Percentiles rank a stretch among this genome's conserved stretches.
Evolutionary conservation across 2,113 vertebrate species (phyloP).

Genomic region (Hyperoodon ampullatus): DNA sequence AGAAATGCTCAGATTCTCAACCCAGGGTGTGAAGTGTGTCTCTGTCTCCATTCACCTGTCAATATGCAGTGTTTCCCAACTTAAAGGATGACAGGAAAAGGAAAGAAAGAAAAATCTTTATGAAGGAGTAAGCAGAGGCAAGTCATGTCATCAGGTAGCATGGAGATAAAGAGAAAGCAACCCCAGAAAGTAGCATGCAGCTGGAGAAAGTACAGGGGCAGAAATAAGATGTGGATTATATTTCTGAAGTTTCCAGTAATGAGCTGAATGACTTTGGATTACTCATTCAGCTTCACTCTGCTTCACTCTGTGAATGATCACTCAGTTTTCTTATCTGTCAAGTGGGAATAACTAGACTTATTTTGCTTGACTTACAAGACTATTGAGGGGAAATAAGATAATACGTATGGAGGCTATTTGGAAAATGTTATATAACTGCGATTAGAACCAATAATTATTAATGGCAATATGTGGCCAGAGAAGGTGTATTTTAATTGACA

Average conservation of each 20-base stretch:
- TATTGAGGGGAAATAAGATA: background rate
- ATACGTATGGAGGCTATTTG: background rate
- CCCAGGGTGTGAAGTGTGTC: background rate
- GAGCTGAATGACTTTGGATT: background rate
- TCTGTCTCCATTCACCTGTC: background rate
- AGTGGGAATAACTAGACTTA: background rate
- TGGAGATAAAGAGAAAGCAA: background rate
- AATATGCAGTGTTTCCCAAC: background rate
- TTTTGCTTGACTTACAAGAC: background rate
- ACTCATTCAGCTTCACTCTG: background rate
- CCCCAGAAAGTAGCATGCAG: background rate
- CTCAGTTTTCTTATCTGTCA: background rate
- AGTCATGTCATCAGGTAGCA: background rate
- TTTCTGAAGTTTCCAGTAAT: background rate
- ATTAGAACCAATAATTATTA: background rate
- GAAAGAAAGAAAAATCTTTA: background rate
- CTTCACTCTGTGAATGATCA: background rate
- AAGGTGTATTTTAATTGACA: slow-evolving; percentile 81
- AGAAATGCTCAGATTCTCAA: background rate
- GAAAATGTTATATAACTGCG: background rate
- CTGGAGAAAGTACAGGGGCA: background rate
- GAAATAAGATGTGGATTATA: background rate
- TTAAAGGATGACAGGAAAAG: background rate
- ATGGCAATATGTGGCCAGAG: slow-evolving; percentile 5
- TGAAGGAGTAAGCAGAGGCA: background rate